Base-by-base conservation (phyloP, 2,113 vertebrate genomes). In the Lethenteron reissneri region DNA sequence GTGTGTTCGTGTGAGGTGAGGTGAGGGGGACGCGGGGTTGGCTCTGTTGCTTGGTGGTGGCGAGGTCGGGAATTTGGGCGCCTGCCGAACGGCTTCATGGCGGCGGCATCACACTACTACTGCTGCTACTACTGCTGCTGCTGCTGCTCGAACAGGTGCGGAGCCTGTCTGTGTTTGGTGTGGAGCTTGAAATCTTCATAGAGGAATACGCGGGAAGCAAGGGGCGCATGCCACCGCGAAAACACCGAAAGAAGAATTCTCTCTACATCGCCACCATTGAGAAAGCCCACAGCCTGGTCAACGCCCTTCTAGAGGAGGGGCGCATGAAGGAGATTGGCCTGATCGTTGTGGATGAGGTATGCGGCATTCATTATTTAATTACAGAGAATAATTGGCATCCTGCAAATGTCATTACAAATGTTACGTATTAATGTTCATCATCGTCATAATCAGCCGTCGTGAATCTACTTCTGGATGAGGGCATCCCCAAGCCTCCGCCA, bases 161-260 rank as follows among this genome's bases (percentile, higher is more conserved):
- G 14, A 83, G 82, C 56, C 76, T 99, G 17, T 85, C 88, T 0
- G 81, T 78, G 78, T 90, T 97, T 72, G 94, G 90, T 58, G 70
- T 95, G 81, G 91, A 95, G 76, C 75, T 97, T 75, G 88, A 83
- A 76, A 96, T 97, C 82, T 79, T 92, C 80, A 85, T 97, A 77
- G 94, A 96, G 81, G 92, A 99, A 79, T 97, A 99, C 11, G 90
- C 92, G 0, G 91, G 88, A 76, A 94, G 88, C 76, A 99, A 91
- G 81, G 94, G 94, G 72, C 83, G 75, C 78, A 88, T 95, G 76
- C 94, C 94, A 71, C 91, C 94, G 1, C 78, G 89, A 74, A 95
- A 86, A 79, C 87, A 19, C 17, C 17, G 17, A 19, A 19, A 19
- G 17, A 19, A 19, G 17, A 19, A 19, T 19, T 19, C 17, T 0